These are phyloP conservation scores for Pagetopsis macropterus DNA, from an alignment of 2,797 vertebrate species.

Conservation along the genomic window DNA sequence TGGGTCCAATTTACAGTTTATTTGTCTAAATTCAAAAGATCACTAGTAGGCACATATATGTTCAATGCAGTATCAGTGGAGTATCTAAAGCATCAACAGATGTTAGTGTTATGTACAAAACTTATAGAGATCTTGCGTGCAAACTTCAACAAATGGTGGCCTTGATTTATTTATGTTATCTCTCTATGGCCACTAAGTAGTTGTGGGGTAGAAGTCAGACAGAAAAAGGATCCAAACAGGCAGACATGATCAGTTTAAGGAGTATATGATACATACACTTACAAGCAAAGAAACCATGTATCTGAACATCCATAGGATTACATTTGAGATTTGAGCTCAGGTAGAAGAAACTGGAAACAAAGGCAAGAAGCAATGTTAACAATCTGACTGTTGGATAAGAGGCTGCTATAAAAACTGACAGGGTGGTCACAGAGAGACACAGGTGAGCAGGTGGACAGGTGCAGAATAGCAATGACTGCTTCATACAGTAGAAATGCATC, in stretches of 20 bases:
- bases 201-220: background rate
- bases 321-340: background rate
- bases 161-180: too few relatives aligned
- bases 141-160: too few relatives aligned
- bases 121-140: too few relatives aligned
- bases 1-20: background rate
- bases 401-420: background rate
- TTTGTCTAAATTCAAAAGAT: background rate
- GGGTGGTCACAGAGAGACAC: background rate
- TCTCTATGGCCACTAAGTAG: too few relatives aligned
- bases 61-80: too few relatives aligned
- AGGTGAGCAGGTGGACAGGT: conserved; percentile 11
- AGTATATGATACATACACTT: background rate
- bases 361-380: background rate
- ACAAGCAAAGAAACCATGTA: background rate
- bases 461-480: conserved; percentile 2
- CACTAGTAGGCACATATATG: background rate
- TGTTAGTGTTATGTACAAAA: background rate
- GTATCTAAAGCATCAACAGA: background rate
- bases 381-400: background rate
- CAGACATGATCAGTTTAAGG: background rate
- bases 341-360: background rate
- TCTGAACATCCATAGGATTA: background rate
- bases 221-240: background rate
- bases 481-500: background rate